A percentile compares a stretch with the other conserved stretches of the same genome.
Conservation (phyloP, 2,888 invertebrate genomes). For the Metalampra italica region DNA sequence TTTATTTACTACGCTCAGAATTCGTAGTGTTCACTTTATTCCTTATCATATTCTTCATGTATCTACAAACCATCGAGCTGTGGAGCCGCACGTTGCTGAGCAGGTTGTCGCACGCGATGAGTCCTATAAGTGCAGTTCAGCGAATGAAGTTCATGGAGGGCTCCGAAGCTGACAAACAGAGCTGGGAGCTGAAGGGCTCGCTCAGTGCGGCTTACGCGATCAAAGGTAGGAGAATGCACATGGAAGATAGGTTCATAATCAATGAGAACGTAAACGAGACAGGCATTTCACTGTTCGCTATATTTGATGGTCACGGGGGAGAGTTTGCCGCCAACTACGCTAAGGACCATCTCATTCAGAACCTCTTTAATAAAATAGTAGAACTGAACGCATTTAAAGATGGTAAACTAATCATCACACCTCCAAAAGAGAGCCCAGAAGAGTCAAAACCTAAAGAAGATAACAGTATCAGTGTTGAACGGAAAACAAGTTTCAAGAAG, state of each 20-base stretch:
- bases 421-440: conserved; percentile 48
- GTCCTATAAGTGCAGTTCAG: conserved; percentile 80
- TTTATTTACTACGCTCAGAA: conserved; percentile 89
- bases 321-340: conserved; percentile 97
- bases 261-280: conserved; percentile 91
- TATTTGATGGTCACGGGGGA: conserved; percentile 97
- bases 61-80: conserved; percentile 89
- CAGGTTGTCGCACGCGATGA: conserved; percentile 82
- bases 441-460: conserved; percentile 66
- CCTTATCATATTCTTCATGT: conserved; percentile 85
- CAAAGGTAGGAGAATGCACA: conserved; percentile 91
- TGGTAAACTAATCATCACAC: conserved; percentile 66
- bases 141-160: conserved; percentile 76
- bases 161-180: conserved; percentile 75
- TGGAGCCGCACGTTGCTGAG: conserved; percentile 88
- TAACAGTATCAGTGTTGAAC: conserved; percentile 55
- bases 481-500: conserved; percentile 83
- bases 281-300: conserved; percentile 92
- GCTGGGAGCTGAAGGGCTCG: conserved; percentile 88
- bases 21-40: conserved; percentile 84
- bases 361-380: conserved; percentile 85
- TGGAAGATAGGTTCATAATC: conserved; percentile 97
- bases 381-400: conserved; percentile 84
- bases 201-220: conserved; percentile 93
- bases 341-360: conserved; percentile 90